phyloP scores from a whole-genome alignment of 1,140 invertebrate species.

The Manduca sexta region DNA sequence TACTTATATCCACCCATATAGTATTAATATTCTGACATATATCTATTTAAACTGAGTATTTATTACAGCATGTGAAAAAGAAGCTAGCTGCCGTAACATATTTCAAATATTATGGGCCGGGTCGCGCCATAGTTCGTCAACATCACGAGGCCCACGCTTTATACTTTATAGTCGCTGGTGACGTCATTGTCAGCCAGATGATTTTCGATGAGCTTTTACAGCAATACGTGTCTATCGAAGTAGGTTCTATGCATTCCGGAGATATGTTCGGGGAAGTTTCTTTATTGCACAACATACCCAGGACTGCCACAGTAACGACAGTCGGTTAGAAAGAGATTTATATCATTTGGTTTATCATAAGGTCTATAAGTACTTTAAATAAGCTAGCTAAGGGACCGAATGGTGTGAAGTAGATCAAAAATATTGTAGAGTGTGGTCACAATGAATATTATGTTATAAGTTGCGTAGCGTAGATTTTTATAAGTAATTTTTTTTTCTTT shows the following conservation, averaged over 20 bases:
- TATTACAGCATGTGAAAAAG: constrained; percentile 65
- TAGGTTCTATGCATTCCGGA: constrained; percentile 63
- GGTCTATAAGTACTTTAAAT: too few relatives aligned
- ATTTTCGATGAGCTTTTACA: constrained; percentile 69
- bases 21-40: too few relatives aligned
- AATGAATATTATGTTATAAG: too few relatives aligned
- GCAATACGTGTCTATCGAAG: constrained; percentile 60
- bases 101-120: constrained; percentile 74
- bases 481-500: too few relatives aligned
- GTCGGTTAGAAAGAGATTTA: constrained; percentile 71
- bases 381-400: too few relatives aligned
- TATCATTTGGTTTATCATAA: too few relatives aligned
- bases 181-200: constrained; percentile 68
- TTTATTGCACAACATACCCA: constrained; percentile 74
- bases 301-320: constrained; percentile 74
- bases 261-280: constrained; percentile 78
- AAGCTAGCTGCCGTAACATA: constrained; percentile 70
- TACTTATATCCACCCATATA: too few relatives aligned
- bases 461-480: too few relatives aligned
- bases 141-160: constrained; percentile 72
- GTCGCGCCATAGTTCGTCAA: constrained; percentile 74
- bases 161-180: constrained; percentile 76
- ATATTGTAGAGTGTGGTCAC: too few relatives aligned
- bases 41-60: too few relatives aligned
- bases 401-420: too few relatives aligned